Percentiles rank a stretch among this genome's conserved stretches.
These are phyloP conservation scores for Gymnoscelis rufifasciata DNA, from an alignment of 2,888 invertebrate genomes.

Conservation along the genomic window DNA sequence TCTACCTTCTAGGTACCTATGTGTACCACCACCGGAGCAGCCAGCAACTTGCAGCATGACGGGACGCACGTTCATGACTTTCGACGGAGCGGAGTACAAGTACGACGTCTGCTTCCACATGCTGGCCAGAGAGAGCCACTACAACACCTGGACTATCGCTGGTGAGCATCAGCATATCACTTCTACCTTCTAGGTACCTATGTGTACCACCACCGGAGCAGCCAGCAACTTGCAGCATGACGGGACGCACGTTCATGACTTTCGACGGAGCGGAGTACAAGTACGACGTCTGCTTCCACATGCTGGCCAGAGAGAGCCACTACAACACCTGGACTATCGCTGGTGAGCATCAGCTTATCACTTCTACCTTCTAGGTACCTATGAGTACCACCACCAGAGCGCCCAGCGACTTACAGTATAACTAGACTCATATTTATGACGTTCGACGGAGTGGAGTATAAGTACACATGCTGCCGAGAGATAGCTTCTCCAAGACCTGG, in stretches of 20 bases:
- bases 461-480: slow-evolving; percentile 86
- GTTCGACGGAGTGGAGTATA: slow-evolving; percentile 88
- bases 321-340: slow-evolving; percentile 84
- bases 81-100: slow-evolving; percentile 87
- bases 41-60: slow-evolving; percentile 85
- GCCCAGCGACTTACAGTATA: slow-evolving; percentile 84
- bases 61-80: slow-evolving; percentile 87
- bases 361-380: slow-evolving; percentile 65
- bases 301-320: slow-evolving; percentile 84
- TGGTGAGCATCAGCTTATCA: slow-evolving; percentile 66
- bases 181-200: slow-evolving; percentile 65
- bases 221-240: slow-evolving; percentile 84
- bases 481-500: slow-evolving; percentile 84
- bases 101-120: slow-evolving; percentile 91
- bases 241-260: slow-evolving; percentile 86
- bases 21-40: slow-evolving; percentile 81
- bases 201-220: slow-evolving; percentile 82
- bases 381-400: slow-evolving; percentile 81
- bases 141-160: slow-evolving; percentile 84
- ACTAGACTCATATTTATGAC: slow-evolving; percentile 87
- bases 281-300: slow-evolving; percentile 89
- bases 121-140: slow-evolving; percentile 83
- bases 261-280: slow-evolving; percentile 89
- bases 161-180: slow-evolving; percentile 66
- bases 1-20: slow-evolving; percentile 72